phyloP scores from a whole-genome alignment of 2,888 invertebrate species.

The Perdita meconis region DNA sequence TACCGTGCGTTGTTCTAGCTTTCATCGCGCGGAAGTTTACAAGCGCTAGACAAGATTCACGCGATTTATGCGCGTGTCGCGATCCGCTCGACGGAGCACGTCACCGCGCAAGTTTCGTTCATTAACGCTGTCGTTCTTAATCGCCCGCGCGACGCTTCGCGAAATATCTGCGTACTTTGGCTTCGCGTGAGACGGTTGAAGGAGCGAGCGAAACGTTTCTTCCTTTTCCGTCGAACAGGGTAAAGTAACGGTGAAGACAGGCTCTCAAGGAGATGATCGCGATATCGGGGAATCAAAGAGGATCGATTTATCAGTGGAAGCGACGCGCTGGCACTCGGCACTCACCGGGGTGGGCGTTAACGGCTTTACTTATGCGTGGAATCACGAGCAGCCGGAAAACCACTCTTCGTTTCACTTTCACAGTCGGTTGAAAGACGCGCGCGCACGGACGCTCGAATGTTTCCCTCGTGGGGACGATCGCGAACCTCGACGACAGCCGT shows the following conservation, averaged over 20 bases:
- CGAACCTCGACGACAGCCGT: constrained; percentile 58
- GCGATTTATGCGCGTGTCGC: constrained; percentile 29
- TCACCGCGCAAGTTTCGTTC: background rate
- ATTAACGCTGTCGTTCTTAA: background rate
- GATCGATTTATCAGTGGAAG: constrained; percentile 56
- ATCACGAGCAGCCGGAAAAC: constrained; percentile 52
- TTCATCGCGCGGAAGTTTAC: constrained; percentile 48
- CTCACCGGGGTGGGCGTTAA: constrained; percentile 64
- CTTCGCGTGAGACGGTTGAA: no score
- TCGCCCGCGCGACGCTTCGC: no score
- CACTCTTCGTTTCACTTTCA: constrained; percentile 59
- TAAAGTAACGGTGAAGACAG: constrained; percentile 12
- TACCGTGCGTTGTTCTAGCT: constrained; percentile 52
- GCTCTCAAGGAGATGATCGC: constrained; percentile 20
- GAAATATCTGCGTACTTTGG: no score
- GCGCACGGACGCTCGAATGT: constrained; percentile 3
- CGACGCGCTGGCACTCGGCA: constrained; percentile 50
- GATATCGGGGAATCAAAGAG: constrained; percentile 56
- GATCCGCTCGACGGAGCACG: background rate
- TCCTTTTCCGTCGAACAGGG: background rate
- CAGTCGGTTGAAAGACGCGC: constrained; percentile 26
- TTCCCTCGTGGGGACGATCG: constrained; percentile 45
- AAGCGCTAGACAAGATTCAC: constrained; percentile 27
- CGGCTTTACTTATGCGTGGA: constrained; percentile 69
- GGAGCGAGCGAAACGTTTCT: background rate